These are phyloP conservation scores for Netelia inedita DNA, from an alignment of 2,888 invertebrate species.

Conservation along the genomic window DNA sequence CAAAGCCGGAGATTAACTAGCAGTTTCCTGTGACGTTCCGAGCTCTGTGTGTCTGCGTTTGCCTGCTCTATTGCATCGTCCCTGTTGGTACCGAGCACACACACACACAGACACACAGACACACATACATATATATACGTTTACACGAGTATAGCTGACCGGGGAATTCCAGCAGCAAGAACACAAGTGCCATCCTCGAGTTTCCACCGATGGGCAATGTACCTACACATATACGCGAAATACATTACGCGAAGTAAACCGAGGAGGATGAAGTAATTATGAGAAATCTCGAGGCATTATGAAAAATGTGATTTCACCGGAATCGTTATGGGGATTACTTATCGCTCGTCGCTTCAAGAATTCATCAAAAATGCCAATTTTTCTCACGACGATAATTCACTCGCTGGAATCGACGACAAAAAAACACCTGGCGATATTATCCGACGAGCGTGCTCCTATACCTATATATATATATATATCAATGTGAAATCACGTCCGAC, in stretches of 20 bases:
- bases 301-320: slow-evolving; percentile 20
- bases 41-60: slow-evolving; percentile 42
- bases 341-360: slow-evolving; percentile 15
- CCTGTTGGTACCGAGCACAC: not conserved
- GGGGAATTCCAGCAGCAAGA: not conserved
- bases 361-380: not conserved
- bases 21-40: slow-evolving; percentile 77
- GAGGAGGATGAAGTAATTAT: slow-evolving; percentile 48
- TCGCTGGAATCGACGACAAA: no score
- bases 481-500: slow-evolving; percentile 27
- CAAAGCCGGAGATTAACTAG: slow-evolving; percentile 80
- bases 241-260: slow-evolving; percentile 22
- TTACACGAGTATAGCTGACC: not conserved
- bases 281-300: slow-evolving; percentile 59
- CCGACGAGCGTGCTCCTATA: not conserved
- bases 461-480: not conserved
- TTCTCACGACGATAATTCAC: no score
- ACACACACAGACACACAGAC: slow-evolving; percentile 8
- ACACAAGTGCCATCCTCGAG: not conserved
- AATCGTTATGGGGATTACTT: slow-evolving; percentile 18
- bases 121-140: slow-evolving; percentile 2
- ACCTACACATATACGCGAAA: slow-evolving; percentile 12
- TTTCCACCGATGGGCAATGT: not conserved
- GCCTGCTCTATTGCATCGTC: not conserved
- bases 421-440: no score